These are phyloP conservation scores for Hermaeophaga mercurialis DNA, from an alignment of 2,888 invertebrate species.

Conservation along the genomic window DNA sequence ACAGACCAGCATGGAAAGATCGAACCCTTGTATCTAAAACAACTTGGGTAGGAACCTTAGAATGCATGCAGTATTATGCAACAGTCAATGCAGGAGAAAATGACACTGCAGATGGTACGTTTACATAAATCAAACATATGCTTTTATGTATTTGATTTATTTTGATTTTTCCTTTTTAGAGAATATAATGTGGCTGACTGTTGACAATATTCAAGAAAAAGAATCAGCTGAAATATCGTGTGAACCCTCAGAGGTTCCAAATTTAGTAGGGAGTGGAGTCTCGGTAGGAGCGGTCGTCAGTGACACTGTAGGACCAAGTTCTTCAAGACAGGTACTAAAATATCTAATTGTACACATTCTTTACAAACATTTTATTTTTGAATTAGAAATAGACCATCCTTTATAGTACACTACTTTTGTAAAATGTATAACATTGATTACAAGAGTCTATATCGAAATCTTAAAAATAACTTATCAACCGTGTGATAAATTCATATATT, in stretches of 20 bases:
- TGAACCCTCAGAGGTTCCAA: constrained; percentile 78
- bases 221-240: constrained; percentile 77
- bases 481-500: no score
- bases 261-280: constrained; percentile 91
- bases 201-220: constrained; percentile 90
- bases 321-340: constrained; percentile 58
- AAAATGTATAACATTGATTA: no score
- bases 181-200: constrained; percentile 95
- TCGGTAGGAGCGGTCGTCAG: constrained; percentile 97
- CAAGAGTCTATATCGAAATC: no score
- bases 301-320: constrained; percentile 82
- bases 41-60: constrained; percentile 93
- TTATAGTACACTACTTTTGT: no score
- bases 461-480: no score
- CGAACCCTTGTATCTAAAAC: constrained; percentile 88
- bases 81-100: constrained; percentile 86
- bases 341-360: no score
- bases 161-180: constrained; percentile 60
- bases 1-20: constrained; percentile 88
- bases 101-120: constrained; percentile 58
- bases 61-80: constrained; percentile 99
- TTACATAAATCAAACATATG: no score
- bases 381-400: no score
- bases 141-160: no score
- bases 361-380: no score